These are phyloP conservation scores for Physeter macrocephalus DNA, from an alignment of 2,113 vertebrate species.

Conservation along the genomic window DNA sequence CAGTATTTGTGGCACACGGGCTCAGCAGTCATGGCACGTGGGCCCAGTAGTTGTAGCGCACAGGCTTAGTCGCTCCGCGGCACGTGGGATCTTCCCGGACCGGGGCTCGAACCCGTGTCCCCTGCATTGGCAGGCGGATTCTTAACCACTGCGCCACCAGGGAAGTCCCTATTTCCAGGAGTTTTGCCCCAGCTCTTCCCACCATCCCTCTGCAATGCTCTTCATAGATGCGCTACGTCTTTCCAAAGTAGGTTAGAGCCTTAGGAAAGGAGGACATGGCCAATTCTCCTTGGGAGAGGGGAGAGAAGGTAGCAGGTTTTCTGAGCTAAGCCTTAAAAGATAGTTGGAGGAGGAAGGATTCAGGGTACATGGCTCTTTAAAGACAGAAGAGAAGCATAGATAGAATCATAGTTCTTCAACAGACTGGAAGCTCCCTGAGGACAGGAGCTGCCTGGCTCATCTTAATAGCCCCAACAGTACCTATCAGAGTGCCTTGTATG, in stretches of 20 bases:
- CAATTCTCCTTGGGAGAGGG: neutral
- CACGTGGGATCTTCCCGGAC: no score
- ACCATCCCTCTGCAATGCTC: rapidly evolving
- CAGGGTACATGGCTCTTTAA: neutral
- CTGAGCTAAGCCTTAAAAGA: neutral
- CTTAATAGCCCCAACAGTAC: neutral
- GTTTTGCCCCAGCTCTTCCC: neutral
- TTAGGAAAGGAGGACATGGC: neutral
- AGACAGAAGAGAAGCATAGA: neutral
- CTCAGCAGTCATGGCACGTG: no score
- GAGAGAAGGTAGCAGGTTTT: neutral
- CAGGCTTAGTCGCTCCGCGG: no score
- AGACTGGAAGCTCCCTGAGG: neutral
- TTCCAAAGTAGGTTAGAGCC: neutral
- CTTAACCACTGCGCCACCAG: no score
- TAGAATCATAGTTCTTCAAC: neutral
- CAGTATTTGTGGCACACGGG: no score
- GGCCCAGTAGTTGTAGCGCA: no score
- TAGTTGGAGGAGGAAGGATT: neutral
- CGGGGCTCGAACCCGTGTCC: no score
- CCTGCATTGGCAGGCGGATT: no score
- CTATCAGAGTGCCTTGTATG: neutral
- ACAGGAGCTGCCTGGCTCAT: neutral
- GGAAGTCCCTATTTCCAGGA: neutral
- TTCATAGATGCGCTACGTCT: rapidly evolving